Conservation (phyloP, 2,113 vertebrate species). For the Piliocolobus tephrosceles region DNA sequence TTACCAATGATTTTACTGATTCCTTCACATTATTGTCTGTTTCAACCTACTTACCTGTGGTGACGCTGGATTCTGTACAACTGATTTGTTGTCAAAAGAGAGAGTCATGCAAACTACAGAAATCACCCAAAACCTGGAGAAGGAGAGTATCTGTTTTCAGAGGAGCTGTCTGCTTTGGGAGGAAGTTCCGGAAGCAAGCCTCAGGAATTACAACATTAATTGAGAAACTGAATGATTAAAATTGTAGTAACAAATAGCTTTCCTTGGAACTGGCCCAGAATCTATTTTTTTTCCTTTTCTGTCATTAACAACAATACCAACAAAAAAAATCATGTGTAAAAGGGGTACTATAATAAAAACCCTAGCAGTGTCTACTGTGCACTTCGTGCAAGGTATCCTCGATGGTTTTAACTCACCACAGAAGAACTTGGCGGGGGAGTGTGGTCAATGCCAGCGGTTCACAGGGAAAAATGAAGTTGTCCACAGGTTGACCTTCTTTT, state of each 20-base stretch:
- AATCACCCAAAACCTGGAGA: neutral
- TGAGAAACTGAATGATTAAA: neutral
- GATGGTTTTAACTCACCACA: neutral
- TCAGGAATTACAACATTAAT: neutral
- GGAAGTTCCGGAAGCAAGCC: neutral
- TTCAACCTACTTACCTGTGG: neutral
- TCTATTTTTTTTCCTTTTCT: neutral
- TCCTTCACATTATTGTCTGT: neutral
- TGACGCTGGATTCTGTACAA: neutral
- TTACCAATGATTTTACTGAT: neutral
- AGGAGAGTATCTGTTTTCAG: neutral
- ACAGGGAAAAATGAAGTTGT: neutral
- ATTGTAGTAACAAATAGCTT: neutral
- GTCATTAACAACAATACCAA: neutral
- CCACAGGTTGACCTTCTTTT: neutral
- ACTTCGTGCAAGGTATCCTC: neutral
- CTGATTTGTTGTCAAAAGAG: neutral
- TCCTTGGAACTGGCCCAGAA: neutral
- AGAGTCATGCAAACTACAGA: neutral
- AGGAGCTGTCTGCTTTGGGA: neutral
- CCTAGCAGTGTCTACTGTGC: neutral
- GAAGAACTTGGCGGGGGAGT: fast-evolving
- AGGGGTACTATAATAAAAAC: neutral
- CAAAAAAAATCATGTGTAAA: neutral
- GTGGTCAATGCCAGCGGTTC: neutral